Evolutionary conservation across 2,797 vertebrate genomes (phyloP), one percentile per base, ranked within the genome.

Genomic region (Numenius phaeopus): DNA sequence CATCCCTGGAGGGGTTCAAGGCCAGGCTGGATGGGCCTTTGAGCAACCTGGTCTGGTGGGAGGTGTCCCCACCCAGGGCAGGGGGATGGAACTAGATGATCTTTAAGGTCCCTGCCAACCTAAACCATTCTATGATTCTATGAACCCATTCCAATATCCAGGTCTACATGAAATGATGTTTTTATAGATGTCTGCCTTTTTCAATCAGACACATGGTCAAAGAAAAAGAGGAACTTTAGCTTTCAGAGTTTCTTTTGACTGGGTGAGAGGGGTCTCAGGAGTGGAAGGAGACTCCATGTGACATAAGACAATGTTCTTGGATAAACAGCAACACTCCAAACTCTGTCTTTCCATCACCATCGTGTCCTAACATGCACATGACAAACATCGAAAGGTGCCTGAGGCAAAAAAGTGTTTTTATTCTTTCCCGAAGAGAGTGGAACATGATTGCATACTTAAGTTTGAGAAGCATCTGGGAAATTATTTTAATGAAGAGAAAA

Each of bases 401-500:
- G 29, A 75, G 49, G 16, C 23, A 23, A 62, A 82, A 64, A 59
- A 24, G 2, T 27, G 2, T 4, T 62, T 86, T 58, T 44, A 34
- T 65, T 76, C 19, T 70, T 89, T 84, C 26, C 24, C n/a, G 46
- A 49, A 16, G 9, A 79, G 16, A 62, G 26, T 66, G 18, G 42
- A 91, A 87, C 14, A n/a, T 24, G 4, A 55, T 37, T 79, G 26
- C 10, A 34, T 42, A 34, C 21, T 83, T 47, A 71, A 86, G 54
- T 92, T 80, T 87, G 52, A 97, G 55, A 81, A 76, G 37, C 21
- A 91, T 65, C 66, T 87, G 61, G 73, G 40, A 83, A 65, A 44
- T 62, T 1, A 64, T 66, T 96, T 87, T 92, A 94, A 86, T 84
- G 52, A 69, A 79, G 27, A 89, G 39, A 81, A 95, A 66, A 80